Base-by-base conservation (phyloP, 2,888 invertebrate species). In the Latrodectus elegans region DNA sequence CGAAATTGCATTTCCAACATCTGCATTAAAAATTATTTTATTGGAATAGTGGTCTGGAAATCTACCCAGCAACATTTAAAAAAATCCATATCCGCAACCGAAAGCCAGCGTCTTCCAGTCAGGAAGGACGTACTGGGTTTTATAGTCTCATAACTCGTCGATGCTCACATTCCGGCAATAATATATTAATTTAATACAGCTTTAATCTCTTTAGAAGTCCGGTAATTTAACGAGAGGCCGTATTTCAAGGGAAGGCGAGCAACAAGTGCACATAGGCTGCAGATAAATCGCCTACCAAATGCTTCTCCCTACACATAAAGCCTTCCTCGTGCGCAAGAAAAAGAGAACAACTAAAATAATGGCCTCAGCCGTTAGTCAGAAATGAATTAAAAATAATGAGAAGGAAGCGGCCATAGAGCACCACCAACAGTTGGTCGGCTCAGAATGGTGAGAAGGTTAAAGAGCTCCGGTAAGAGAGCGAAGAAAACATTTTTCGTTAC, bases 371-470 rank as follows among this genome's bases (percentile, higher is more conserved):
- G 81, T 87, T 87, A 81, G 81, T 87, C 81, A 84, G 83, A 88
- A 84, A 88, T 88, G 88, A 88, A 88, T 88, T 88, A 88, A 88
- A 88, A 88, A 83, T 88, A 88, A 88, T 88, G 81, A 83, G 87
- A 60, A 78, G 78, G 70, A 51, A 78, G 78, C 70, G 65, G 60
- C 52, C 53, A 22, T 65, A 65, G 14, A 83, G 70, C 26, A 72
- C 84, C 80, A 80, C 80, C 80, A 38, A 38, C 38, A 82, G 82
- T 82, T 82, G 82, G 82, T 75, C 67, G 60, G 49, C 60, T 65
- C 64, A 51, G 82, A 67, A 75, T 75, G 74, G 82, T 68, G 49
- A 51, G 74, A 75, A 82, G 83, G 76, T 76, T 83, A 76, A 76
- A 83, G 84, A 84, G 71, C 65, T 26, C n/a, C 68, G 71, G 52